Evolutionary conservation across 2,888 invertebrate genomes (phyloP), one percentile per base, ranked within the genome.

Genomic region (Sialis fuliginosa): DNA sequence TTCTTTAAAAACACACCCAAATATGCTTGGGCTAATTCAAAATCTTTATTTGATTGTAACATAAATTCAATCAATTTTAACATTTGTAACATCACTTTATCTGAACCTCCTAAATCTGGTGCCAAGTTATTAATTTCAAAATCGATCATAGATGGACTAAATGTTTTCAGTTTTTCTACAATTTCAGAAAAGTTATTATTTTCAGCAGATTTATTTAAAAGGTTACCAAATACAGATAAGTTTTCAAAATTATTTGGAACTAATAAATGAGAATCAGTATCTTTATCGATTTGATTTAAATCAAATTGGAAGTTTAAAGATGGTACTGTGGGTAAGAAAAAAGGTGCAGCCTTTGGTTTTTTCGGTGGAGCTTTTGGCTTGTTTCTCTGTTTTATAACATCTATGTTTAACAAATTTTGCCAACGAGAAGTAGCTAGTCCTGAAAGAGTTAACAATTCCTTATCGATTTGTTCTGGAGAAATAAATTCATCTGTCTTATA

Each of bases 251-350:
- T 69, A 7, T 73, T 67, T 1, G 77, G 72, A 43, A 70, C 67
- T 33, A 76, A 54, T 4, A 81, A 55, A 57, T 74, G 76, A 6
- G 72, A 73, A 2, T 59, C 56, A 10, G 61, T 59, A 2, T 64
- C 56, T 8, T 59, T 61, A 32, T 67, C 65, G 1, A 65, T 63
- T 47, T 70, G 64, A 4, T 71, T 68, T 3, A 84, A 61, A 60
- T 86, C 87, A 62, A 96, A 96, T 60, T 82, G 79, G 6, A 89
- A 65, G 54, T 86, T 79, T 12, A 92, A 67, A 1, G 87, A 83
- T 0, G 89, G 77, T 48, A 93, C 72, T 0, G 95, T 93, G 0
- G 96, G 93, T 45, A 97, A 68, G 62, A 98, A 97, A 69, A 98
- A 98, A 0, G 97, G 97, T 0, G 93, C 96, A 1, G 82, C 77